Evolutionary conservation across 2,888 invertebrate genomes (phyloP).

Genomic region (Drosophila paranaensis): DNA sequence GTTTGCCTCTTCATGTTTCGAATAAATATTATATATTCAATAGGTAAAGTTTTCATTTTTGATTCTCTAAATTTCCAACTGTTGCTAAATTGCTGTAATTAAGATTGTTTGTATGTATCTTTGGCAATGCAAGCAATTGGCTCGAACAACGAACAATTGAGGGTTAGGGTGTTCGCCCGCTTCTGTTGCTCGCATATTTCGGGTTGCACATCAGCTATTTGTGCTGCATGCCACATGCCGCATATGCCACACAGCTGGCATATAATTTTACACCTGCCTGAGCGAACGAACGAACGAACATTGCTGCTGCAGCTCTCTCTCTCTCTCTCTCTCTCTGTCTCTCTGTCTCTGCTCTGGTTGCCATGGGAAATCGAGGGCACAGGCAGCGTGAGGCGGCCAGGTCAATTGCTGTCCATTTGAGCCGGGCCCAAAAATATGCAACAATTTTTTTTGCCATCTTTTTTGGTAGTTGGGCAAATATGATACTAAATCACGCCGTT

Average conservation of each 20-base stretch:
- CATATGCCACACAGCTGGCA: constrained; percentile 56
- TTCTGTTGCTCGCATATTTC: constrained; percentile 16
- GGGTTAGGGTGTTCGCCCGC: background rate
- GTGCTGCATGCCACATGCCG: constrained; percentile 21
- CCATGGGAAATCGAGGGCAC: background rate
- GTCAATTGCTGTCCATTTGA: constrained; percentile 63
- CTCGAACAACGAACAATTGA: background rate
- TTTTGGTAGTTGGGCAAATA: constrained; percentile 39
- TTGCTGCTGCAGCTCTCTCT: constrained; percentile 9
- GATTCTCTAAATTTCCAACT: background rate
- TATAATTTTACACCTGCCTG: constrained; percentile 74
- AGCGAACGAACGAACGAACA: constrained; percentile 3
- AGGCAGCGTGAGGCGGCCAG: constrained; percentile 21
- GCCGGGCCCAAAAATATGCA: constrained; percentile 38
- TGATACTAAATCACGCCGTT: constrained; percentile 49
- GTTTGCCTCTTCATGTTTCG: too few species aligned
- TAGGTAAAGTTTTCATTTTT: background rate
- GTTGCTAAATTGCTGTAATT: background rate
- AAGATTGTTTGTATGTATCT: background rate
- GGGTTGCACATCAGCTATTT: constrained; percentile 57
- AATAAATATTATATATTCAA: too few species aligned
- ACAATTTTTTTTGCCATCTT: constrained; percentile 34
- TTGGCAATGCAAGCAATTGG: constrained; percentile 2
- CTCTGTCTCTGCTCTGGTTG: constrained; percentile 5
- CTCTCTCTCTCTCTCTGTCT: constrained; percentile 19